Evolutionary conservation across 1,140 invertebrate genomes (phyloP).

Genomic region (Cyphomyrmex costatus): DNA sequence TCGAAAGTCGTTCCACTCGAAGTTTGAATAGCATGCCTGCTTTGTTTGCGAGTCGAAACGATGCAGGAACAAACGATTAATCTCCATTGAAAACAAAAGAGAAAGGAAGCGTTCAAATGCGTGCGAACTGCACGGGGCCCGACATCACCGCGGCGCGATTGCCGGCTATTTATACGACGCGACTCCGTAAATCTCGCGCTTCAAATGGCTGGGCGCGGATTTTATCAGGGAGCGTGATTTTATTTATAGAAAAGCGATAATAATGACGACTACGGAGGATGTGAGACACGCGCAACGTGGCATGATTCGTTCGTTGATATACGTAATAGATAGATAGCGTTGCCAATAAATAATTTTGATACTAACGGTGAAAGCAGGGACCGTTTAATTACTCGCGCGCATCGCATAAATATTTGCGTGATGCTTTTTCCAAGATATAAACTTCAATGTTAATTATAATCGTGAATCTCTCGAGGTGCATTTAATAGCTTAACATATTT

Average conservation of each 20-base stretch:
- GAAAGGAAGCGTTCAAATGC: constrained; percentile 75
- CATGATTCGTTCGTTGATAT: constrained; percentile 20
- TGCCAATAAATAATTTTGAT: constrained; percentile 31
- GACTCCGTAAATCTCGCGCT: constrained; percentile 73
- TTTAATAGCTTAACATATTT: background rate
- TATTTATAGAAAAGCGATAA: constrained; percentile 75
- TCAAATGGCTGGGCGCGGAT: constrained; percentile 62
- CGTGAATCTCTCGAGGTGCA: background rate
- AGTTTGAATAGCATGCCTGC: constrained; percentile 55
- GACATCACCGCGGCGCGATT: constrained; percentile 71
- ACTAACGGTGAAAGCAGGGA: background rate
- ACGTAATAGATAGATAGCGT: constrained; percentile 29
- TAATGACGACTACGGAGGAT: constrained; percentile 60
- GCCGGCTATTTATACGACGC: constrained; percentile 75
- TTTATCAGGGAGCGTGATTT: constrained; percentile 70
- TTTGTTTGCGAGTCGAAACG: constrained; percentile 56
- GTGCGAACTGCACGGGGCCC: constrained; percentile 63
- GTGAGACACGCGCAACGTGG: background rate
- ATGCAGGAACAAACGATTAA: constrained; percentile 71
- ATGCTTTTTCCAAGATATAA: constrained; percentile 18
- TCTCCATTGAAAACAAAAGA: constrained; percentile 76
- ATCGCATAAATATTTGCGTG: background rate
- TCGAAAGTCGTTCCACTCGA: constrained; percentile 66
- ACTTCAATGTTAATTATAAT: background rate
- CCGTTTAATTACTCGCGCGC: background rate